Conservation (phyloP, 2,888 invertebrate genomes). For the Zele albiditarsus region DNA sequence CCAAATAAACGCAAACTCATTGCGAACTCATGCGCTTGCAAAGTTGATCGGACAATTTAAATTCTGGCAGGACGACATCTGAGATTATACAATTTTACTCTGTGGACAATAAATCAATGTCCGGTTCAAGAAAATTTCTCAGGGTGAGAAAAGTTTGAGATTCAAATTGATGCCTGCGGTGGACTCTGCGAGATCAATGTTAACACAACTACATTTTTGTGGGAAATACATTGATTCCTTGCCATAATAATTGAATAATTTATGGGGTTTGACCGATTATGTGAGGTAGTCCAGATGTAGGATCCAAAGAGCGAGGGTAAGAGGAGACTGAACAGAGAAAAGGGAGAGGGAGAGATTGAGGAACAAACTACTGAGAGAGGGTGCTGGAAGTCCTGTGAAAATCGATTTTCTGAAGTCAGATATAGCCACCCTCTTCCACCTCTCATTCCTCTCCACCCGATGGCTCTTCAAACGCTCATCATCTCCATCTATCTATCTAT, state of each 20-base stretch:
- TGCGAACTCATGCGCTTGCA: too few species aligned
- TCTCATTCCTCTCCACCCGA: slow-evolving; percentile 36
- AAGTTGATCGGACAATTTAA: too few species aligned
- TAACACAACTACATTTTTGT: too few species aligned
- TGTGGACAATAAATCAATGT: too few species aligned
- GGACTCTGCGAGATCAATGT: too few species aligned
- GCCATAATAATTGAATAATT: not conserved
- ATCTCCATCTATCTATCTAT: slow-evolving; percentile 27
- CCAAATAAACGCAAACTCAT: too few species aligned
- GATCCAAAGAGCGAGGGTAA: not conserved
- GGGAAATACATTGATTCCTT: too few species aligned
- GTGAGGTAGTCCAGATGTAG: not conserved
- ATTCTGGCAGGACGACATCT: too few species aligned
- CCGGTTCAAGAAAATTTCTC: too few species aligned
- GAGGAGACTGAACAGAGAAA: not conserved
- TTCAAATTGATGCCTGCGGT: too few species aligned
- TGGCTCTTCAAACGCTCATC: slow-evolving; percentile 24
- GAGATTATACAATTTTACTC: too few species aligned
- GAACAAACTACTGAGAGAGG: not conserved
- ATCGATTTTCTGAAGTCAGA: slow-evolving; percentile 24
- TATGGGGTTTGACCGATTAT: not conserved
- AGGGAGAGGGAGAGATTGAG: slow-evolving; percentile 43
- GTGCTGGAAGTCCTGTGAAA: slow-evolving; percentile 5
- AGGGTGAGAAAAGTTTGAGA: too few species aligned
- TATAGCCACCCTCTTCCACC: slow-evolving; percentile 20